phyloP scores from a whole-genome alignment of 2,888 invertebrate species.

The Spodoptera littoralis region DNA sequence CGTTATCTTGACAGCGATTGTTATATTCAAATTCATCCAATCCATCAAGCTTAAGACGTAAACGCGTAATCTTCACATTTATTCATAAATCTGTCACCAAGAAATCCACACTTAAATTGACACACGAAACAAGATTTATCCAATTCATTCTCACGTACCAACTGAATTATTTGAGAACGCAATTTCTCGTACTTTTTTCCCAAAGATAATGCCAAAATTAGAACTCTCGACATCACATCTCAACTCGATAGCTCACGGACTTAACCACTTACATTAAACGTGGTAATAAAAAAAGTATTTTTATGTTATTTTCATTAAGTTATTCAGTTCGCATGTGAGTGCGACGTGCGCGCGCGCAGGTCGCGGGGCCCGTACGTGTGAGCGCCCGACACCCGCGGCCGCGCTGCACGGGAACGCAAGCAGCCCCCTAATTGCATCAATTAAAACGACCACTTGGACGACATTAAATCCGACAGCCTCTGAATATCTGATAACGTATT shows the following conservation, averaged over 20 bases:
- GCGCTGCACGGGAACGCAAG: constrained; percentile 58
- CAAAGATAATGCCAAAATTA: constrained; percentile 19
- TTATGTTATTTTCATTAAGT: constrained; percentile 67
- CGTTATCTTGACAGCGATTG: constrained; percentile 13
- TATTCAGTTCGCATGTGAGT: constrained; percentile 71
- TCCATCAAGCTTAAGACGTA: constrained; percentile 15
- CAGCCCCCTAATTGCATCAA: constrained; percentile 75
- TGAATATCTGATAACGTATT: constrained; percentile 69
- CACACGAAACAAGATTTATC: not conserved
- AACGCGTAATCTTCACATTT: constrained; percentile 4
- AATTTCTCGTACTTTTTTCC: constrained; percentile 2
- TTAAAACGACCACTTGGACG: constrained; percentile 70
- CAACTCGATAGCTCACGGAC: constrained; percentile 30
- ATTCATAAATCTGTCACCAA: constrained; percentile 1
- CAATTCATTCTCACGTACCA: not conserved
- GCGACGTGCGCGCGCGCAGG: constrained; percentile 66
- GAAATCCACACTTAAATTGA: not conserved
- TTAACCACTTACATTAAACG: constrained; percentile 46
- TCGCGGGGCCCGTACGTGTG: constrained; percentile 64
- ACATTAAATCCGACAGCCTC: constrained; percentile 72
- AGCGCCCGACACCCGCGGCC: constrained; percentile 58
- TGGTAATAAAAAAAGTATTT: constrained; percentile 58
- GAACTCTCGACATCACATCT: constrained; percentile 32
- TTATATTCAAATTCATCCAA: constrained; percentile 11
- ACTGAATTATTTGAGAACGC: not conserved